phyloP scores from a whole-genome alignment of 2,113 vertebrate genomes.

The Murina feae region DNA sequence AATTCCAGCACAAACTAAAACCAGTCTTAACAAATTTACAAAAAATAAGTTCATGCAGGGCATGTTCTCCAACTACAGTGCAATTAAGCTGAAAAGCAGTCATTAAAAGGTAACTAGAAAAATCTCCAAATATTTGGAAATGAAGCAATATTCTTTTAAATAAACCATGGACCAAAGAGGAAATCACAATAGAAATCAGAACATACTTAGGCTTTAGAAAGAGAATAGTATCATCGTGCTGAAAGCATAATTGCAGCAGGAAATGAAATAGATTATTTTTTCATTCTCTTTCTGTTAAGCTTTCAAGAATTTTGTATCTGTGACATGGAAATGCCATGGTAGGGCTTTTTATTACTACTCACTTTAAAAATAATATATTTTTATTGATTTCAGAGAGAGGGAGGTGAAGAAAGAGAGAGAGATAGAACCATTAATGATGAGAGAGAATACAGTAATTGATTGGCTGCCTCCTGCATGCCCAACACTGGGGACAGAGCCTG shows the following conservation, averaged over 20 bases:
- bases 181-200: background rate
- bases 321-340: background rate
- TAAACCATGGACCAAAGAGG: background rate
- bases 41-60: background rate
- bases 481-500: too few species aligned
- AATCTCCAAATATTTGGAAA: background rate
- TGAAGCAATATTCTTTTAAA: background rate
- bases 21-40: background rate
- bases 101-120: background rate
- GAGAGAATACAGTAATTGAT: too few species aligned
- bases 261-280: background rate
- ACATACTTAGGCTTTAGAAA: background rate
- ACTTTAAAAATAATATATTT: too few species aligned
- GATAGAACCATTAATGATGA: too few species aligned
- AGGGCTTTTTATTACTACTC: background rate
- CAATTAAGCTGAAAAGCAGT: constrained; percentile 11
- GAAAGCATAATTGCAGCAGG: background rate
- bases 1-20: background rate
- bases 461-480: too few species aligned
- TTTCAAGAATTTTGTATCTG: background rate
- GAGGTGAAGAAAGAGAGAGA: too few species aligned
- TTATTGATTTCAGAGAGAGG: too few species aligned
- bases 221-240: background rate
- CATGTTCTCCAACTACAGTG: background rate
- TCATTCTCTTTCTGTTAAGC: background rate